Conservation (phyloP, 2,797 vertebrate genomes). For the Poecilia wingei region DNA sequence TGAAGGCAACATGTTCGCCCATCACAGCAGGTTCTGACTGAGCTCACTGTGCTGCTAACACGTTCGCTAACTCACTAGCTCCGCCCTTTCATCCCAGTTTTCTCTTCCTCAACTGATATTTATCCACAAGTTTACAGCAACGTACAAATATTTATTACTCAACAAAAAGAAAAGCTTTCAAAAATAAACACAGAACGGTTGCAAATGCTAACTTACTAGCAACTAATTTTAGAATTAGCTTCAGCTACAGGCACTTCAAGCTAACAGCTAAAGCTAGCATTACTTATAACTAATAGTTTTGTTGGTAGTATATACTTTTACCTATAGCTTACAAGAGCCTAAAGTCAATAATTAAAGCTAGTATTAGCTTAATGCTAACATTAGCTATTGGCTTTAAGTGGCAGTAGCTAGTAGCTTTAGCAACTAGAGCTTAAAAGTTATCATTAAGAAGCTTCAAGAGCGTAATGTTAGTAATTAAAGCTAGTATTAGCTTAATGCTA, state of each 20-base stretch:
- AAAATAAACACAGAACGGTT: neutral
- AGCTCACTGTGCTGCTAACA: slow-evolving; percentile 41
- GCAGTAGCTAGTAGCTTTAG: neutral
- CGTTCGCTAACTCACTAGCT: neutral
- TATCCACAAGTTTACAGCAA: neutral
- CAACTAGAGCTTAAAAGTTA: neutral
- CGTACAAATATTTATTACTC: neutral
- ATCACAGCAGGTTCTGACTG: slow-evolving; percentile 49
- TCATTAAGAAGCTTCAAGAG: neutral
- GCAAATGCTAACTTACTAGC: neutral
- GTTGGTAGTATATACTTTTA: too few relatives aligned
- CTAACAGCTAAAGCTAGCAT: neutral
- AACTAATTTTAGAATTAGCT: too few relatives aligned
- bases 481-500: neutral
- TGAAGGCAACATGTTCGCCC: slow-evolving; percentile 70
- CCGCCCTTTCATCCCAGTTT: neutral
- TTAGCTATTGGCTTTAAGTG: neutral
- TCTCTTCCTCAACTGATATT: neutral
- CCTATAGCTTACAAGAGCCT: neutral
- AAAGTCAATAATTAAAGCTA: neutral
- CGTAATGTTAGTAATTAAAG: neutral
- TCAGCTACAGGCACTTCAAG: neutral
- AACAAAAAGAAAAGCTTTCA: neutral
- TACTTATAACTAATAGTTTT: neutral
- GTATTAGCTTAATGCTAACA: neutral